Conservation (phyloP, 2,113 vertebrate genomes). For the Amphilophus citrinellus region DNA sequence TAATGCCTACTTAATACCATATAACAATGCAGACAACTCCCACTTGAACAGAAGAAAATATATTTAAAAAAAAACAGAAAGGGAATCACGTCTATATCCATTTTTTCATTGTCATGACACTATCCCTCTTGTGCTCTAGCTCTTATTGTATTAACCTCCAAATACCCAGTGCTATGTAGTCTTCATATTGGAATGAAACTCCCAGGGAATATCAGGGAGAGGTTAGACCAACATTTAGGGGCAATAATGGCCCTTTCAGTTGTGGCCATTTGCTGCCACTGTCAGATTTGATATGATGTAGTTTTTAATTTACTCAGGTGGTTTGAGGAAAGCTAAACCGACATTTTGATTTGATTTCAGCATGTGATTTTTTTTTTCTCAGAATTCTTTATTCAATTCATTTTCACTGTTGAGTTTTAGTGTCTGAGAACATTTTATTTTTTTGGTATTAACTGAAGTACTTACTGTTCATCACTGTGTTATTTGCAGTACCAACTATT, state of each 20-base stretch:
- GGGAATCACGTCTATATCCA: neutral
- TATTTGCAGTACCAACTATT: neutral
- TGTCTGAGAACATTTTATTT: neutral
- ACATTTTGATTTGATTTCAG: slow-evolving; percentile 58
- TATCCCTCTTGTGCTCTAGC: slow-evolving; percentile 75
- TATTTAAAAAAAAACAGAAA: slow-evolving; percentile 47
- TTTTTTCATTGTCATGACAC: slow-evolving; percentile 36
- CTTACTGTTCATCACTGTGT: neutral
- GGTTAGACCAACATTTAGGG: neutral
- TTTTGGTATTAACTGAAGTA: neutral
- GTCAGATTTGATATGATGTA: slow-evolving; percentile 32
- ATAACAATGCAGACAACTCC: slow-evolving; percentile 59
- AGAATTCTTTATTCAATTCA: slow-evolving; percentile 9
- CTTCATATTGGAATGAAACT: slow-evolving; percentile 88
- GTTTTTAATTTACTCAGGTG: slow-evolving; percentile 53
- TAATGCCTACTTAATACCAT: slow-evolving; percentile 34
- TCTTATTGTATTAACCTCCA: slow-evolving; percentile 78
- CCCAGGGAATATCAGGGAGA: slow-evolving; percentile 71
- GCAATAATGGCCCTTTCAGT: slow-evolving; percentile 7
- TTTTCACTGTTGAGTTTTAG: neutral
- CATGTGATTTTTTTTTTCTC: slow-evolving; percentile 13
- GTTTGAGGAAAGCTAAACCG: slow-evolving; percentile 45
- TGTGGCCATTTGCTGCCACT: slow-evolving; percentile 15
- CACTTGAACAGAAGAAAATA: slow-evolving; percentile 48
- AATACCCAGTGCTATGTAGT: slow-evolving; percentile 46